phyloP scores from a whole-genome alignment of 2,797 vertebrate genomes.

The Chrosomus eos region DNA sequence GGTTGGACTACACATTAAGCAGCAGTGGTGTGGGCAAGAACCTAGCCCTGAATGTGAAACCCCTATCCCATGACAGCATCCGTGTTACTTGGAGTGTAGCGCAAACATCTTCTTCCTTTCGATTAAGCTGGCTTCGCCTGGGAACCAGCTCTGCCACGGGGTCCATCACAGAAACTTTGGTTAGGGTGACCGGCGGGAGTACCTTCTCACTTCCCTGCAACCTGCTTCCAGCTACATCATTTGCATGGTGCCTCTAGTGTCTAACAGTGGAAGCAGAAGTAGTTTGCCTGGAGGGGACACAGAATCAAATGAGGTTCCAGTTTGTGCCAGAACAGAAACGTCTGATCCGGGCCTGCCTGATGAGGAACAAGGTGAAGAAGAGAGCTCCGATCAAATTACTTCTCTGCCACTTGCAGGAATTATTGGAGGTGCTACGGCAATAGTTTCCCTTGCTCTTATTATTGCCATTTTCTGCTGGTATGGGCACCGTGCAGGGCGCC shows the following conservation, averaged over 20 bases:
- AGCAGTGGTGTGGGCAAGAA: slow-evolving; percentile 85
- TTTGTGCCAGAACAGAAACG: slow-evolving; percentile 91
- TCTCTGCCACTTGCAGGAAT: slow-evolving; percentile 87
- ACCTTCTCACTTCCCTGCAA: slow-evolving; percentile 88
- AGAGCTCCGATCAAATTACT: slow-evolving; percentile 73
- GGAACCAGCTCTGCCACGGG: slow-evolving; percentile 87
- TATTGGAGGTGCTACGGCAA: slow-evolving; percentile 86
- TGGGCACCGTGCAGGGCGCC: slow-evolving; percentile 82
- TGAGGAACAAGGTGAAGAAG: slow-evolving; percentile 76
- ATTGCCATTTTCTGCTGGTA: slow-evolving; percentile 90
- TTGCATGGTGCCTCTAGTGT: slow-evolving; percentile 89
- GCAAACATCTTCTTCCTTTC: slow-evolving; percentile 86
- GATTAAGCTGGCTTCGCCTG: slow-evolving; percentile 90
- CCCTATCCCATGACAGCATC: slow-evolving; percentile 87
- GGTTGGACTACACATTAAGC: slow-evolving; percentile 87
- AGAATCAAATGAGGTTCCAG: slow-evolving; percentile 84
- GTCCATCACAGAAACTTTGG: slow-evolving; percentile 92
- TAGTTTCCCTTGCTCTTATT: slow-evolving; percentile 88
- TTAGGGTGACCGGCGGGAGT: slow-evolving; percentile 90
- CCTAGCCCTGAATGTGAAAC: slow-evolving; percentile 88
- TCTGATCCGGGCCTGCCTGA: slow-evolving; percentile 76
- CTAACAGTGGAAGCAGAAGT: slow-evolving; percentile 73
- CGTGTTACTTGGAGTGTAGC: slow-evolving; percentile 90
- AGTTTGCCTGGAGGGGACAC: slow-evolving; percentile 69
- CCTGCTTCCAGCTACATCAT: slow-evolving; percentile 91